These are phyloP conservation scores for Tursiops truncatus DNA, from an alignment of 2,113 vertebrate genomes.

Conservation along the genomic window DNA sequence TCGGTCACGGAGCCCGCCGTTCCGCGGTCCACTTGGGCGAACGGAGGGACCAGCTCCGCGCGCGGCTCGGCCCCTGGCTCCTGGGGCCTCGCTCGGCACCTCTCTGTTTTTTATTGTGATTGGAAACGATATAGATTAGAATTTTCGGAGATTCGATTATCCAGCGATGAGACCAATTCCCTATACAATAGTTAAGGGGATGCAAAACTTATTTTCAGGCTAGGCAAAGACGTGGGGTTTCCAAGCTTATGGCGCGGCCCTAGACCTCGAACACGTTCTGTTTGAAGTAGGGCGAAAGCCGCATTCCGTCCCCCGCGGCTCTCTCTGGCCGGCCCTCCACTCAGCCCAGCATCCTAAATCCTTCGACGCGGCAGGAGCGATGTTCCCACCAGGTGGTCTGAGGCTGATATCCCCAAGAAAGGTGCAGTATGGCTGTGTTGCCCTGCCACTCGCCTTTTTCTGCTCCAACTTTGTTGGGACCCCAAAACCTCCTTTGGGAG, in stretches of 20 bases:
- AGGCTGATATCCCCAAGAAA: background rate
- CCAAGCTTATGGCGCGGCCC: background rate
- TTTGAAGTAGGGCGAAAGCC: background rate
- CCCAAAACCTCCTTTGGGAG: background rate
- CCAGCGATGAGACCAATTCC: background rate
- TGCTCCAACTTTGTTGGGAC: background rate
- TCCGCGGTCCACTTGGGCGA: background rate
- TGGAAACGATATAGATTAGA: background rate
- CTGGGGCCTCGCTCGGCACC: background rate
- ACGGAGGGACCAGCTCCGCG: background rate
- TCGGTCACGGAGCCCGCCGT: background rate
- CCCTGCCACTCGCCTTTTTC: background rate
- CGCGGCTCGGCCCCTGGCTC: background rate
- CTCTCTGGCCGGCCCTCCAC: background rate
- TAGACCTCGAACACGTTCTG: background rate
- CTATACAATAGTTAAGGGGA: background rate
- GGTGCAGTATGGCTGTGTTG: accelerated
- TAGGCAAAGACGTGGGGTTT: background rate
- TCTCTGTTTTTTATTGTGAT: background rate
- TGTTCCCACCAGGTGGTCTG: background rate
- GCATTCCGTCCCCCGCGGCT: too few relatives aligned
- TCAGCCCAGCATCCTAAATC: background rate
- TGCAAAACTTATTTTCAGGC: background rate
- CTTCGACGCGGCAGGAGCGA: accelerated
- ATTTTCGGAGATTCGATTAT: background rate